A percentile compares a stretch with the other conserved stretches of the same genome.
Evolutionary conservation across 2,888 invertebrate species (phyloP).

Genomic region (Limnephilus marmoratus): DNA sequence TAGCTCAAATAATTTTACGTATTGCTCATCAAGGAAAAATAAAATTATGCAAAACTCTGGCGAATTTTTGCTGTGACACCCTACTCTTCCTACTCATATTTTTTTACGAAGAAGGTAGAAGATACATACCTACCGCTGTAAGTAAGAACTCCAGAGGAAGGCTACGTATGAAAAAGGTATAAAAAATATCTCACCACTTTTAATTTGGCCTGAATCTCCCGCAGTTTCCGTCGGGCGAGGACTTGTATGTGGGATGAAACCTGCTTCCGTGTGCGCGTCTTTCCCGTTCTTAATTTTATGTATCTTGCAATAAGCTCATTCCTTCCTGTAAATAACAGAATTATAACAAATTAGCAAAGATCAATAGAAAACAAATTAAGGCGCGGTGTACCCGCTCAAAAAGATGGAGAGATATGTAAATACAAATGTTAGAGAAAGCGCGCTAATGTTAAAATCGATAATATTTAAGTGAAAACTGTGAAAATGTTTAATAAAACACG

Average conservation of each 20-base stretch:
- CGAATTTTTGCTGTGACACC: neutral
- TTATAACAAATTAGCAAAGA: neutral
- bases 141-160: neutral
- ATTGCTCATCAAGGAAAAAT: neutral
- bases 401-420: too few relatives aligned
- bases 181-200: slow-evolving; percentile 90
- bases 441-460: too few relatives aligned
- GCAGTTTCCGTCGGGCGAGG: slow-evolving; percentile 97
- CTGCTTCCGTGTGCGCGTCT: slow-evolving; percentile 99
- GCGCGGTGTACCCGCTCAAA: too few relatives aligned
- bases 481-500: too few relatives aligned
- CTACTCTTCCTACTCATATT: neutral
- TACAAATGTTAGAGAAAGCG: too few relatives aligned
- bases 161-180: neutral
- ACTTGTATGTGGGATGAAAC: slow-evolving; percentile 99
- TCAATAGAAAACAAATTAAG: slow-evolving; percentile 59
- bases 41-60: neutral
- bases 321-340: slow-evolving; percentile 84
- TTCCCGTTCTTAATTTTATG: slow-evolving; percentile 99
- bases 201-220: slow-evolving; percentile 98
- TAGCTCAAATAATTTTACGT: neutral
- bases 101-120: neutral
- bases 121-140: neutral
- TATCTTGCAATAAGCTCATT: slow-evolving; percentile 99
- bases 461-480: too few relatives aligned